Evolutionary conservation across 2,113 vertebrate species (phyloP), one percentile per base, ranked within the genome.

Genomic region (Forbesichthys papilliferus): DNA sequence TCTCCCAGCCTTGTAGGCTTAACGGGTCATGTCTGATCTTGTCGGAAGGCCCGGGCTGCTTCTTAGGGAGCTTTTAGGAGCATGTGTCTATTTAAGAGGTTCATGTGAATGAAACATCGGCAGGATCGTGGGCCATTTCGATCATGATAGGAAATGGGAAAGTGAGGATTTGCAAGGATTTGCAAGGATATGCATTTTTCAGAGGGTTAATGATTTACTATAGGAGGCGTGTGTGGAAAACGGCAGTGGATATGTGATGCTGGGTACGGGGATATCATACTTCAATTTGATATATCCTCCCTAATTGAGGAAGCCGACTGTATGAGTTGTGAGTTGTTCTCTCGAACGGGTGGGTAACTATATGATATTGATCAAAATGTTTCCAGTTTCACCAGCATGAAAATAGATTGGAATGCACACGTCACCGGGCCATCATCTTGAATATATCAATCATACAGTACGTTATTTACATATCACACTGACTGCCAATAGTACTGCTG

Each of bases 1-100:
- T 82, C 64, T n/a, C 74, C 3, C 58, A 68, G 60, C 51, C 63
- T 81, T 74, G 73, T 16, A 76, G 72, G 69, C 20, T 27, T 63
- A n/a, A 56, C 63, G 61, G 82, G 84, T 83, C 74, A 79, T 75
- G 77, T 82, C 60, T 67, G 73, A 83, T 83, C 66, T 62, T 78
- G 77, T 71, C 46, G 71, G 65, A 62, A 70, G 63, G 56, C 75
- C 69, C 13, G 27, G 48, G 47, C 51, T 65, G 73, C 69, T 77
- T 77, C 72, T 16, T 56, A 79, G 74, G 48, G 72, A 66, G 62
- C 55, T 70, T 52, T 79, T 5, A 68, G 48, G 5, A 11, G 61
- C 14, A 53, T 73, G 74, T 11, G 36, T 3, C 14, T 69, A 78
- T 75, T 11, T 53, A 65, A 42, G 27, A 27, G 34, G 61, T 78